Evolutionary conservation across 2,888 invertebrate species (phyloP), one percentile per base, ranked within the genome.

Genomic region (Charanyca ferruginea): DNA sequence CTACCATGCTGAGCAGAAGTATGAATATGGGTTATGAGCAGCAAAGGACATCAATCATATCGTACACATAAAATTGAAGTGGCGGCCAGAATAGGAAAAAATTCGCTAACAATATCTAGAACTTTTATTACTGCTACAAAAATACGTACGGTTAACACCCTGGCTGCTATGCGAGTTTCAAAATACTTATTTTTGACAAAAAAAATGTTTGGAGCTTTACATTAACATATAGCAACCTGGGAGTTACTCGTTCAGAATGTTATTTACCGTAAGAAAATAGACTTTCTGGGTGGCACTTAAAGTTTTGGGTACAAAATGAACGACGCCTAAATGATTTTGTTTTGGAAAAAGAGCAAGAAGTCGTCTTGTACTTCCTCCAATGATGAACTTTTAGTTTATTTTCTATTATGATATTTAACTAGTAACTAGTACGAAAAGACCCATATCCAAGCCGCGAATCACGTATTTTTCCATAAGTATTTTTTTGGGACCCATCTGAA

Each of bases 1-100:
- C 71, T 44, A 67, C 38, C 18, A 62, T 51, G 71, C 66, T 67
- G 71, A 71, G 66, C 62, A 67, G 44, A 71, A 67, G 44, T 71
- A 71, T 62, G 66, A 67, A 51, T 62, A 38, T 71, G 72, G 49
- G 71, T 67, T 67, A 67, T 73, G 48, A 38, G 66, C 61, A 48
- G 16, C 25, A 18, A 28, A 70, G 18, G 42, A 44, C 28, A 61
- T 70, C 25, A 28, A 49, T 44, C 18, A 49, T 22, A 61, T 61
- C 2, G 35, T 22, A 66, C 60, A 49, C n/a, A 59, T 22, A n/a
- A 0, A 22, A 1, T 23, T 38, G 28, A 8, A 47, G 6, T 18
- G 16, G 38, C 35, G 23, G 49, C 49, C 16, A 18, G 35, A 49
- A 42, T 13, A 9, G 42, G 16, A 63, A 18, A 35, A 20, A n/a